Percentiles rank a stretch among this genome's conserved stretches.
These are phyloP conservation scores for Alaudala cheleensis DNA, from an alignment of 2,113 vertebrate species.

Conservation along the genomic window DNA sequence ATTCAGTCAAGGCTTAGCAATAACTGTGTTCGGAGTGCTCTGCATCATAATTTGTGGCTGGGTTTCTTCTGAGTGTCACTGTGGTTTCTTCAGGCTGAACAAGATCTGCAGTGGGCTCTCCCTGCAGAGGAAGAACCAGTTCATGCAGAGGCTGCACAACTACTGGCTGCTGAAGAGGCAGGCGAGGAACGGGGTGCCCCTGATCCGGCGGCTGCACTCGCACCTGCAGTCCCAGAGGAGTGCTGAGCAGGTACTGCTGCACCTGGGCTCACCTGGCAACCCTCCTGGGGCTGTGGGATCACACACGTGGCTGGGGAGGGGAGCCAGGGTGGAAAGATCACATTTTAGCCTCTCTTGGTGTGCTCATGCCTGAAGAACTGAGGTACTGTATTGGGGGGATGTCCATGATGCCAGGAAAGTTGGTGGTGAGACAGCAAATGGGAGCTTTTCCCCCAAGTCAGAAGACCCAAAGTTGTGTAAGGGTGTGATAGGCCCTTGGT, in stretches of 20 bases:
- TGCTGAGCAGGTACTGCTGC: slow-evolving; percentile 82
- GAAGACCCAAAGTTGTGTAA: not conserved
- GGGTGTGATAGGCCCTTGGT: not conserved
- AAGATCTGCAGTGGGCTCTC: slow-evolving; percentile 91
- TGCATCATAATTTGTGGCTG: not conserved
- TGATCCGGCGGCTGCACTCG: slow-evolving; percentile 89
- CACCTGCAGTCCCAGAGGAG: slow-evolving; percentile 88
- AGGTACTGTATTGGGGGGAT: not conserved
- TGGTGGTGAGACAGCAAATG: not conserved
- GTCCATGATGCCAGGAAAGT: not conserved
- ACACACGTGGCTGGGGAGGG: not conserved
- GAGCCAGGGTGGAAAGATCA: not conserved
- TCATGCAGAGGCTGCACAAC: slow-evolving; percentile 94
- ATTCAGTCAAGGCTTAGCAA: not conserved
- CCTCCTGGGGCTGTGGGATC: not conserved
- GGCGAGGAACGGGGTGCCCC: slow-evolving; percentile 91
- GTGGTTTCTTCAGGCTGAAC: slow-evolving; percentile 82
- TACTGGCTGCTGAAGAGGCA: slow-evolving; percentile 97
- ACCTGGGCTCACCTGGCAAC: fast-evolving
- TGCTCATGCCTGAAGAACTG: not conserved
- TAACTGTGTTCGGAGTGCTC: not conserved
- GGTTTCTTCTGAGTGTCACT: not conserved
- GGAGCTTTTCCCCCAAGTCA: not conserved
- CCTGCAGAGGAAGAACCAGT: slow-evolving; percentile 94
- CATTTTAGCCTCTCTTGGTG: not conserved